Base-by-base conservation (phyloP, 2,797 vertebrate species). In the Argya squamiceps region DNA sequence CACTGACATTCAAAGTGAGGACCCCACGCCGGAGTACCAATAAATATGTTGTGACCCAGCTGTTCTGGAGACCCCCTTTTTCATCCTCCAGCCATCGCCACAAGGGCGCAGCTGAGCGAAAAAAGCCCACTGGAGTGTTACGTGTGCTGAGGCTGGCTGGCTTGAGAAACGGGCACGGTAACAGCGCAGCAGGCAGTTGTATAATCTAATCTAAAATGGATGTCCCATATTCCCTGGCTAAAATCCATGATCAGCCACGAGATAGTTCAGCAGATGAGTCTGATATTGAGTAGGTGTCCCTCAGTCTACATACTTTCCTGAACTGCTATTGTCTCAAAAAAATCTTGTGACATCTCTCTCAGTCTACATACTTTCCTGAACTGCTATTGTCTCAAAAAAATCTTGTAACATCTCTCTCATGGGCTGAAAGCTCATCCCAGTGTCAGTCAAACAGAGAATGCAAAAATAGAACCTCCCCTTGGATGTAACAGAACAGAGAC, bases 351-450 rank as follows among this genome's bases (percentile, higher is more conserved):
- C 20, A 19, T 56, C 29, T 94, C 47, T 80, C 20, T 84, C 63
- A 86, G 95, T 92, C 88, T 94, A 78, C 70, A 69, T 80, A 62
- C 9, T 78, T 91, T 80, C 87, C 80, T 89, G 79, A 88, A 63
- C 43, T 60, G 53, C 67, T 93, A 80, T 92, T 92, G 11, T 95
- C 70, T 94, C 43, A 90, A 70, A 96, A 47, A 88, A 85, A 75
- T 84, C 67, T 94, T 7, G 10, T 87, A 84, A 93, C 20, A 19
- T 56, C 29, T 94, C 47, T 80, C 20, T 84, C 63, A 86, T 36
- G 62, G 62, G 71, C 65, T 92, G 90, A 89, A 94, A 91, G 44
- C 91, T 91, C 10, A 0, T 94, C 46, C 46, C 67, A 27, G 18
- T 67, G 94, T 69, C 70, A 92, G 50, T 91, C 93, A 94, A 78